A percentile compares a stretch with the other conserved stretches of the same genome.
These are phyloP conservation scores for Neoscelio sp. DNA, from an alignment of 2,888 invertebrate genomes.

Conservation along the genomic window DNA sequence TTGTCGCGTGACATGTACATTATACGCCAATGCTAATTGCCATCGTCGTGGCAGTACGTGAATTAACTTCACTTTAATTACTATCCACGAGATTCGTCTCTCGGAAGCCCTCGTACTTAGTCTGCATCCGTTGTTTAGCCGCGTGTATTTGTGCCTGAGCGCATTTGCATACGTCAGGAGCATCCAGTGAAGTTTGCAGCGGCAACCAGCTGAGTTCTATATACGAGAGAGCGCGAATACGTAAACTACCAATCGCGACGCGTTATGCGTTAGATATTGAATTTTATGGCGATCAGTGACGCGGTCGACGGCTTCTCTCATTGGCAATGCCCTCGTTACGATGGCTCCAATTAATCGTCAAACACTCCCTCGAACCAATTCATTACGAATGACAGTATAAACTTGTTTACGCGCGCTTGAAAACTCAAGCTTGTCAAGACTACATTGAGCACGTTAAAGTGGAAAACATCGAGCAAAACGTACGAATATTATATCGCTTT, in stretches of 20 bases:
- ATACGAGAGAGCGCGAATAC: constrained; percentile 3
- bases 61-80: constrained; percentile 60
- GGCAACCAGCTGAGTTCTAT: background rate
- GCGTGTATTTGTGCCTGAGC: constrained; percentile 30
- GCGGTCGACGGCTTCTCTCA: constrained; percentile 17
- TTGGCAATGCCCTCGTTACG: constrained; percentile 41
- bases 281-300: constrained; percentile 52
- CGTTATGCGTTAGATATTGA: constrained; percentile 42
- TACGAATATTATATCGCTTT: constrained; percentile 4
- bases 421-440: constrained; percentile 42
- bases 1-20: constrained; percentile 11
- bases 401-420: constrained; percentile 43
- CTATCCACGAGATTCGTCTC: constrained; percentile 52
- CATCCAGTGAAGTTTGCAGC: constrained; percentile 34
- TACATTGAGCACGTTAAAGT: constrained; percentile 26
- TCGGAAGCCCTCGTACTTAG: constrained; percentile 45
- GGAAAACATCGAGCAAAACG: constrained; percentile 7
- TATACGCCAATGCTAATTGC: constrained; percentile 47
- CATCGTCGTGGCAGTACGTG: constrained; percentile 16
- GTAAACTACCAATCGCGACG: constrained; percentile 30
- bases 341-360: constrained; percentile 51
- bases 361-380: constrained; percentile 33
- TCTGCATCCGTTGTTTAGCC: constrained; percentile 31
- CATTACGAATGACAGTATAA: constrained; percentile 45
- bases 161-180: constrained; percentile 58